These are phyloP conservation scores for Calliphora vomitoria DNA, from an alignment of 2,888 invertebrate genomes.

Conservation along the genomic window DNA sequence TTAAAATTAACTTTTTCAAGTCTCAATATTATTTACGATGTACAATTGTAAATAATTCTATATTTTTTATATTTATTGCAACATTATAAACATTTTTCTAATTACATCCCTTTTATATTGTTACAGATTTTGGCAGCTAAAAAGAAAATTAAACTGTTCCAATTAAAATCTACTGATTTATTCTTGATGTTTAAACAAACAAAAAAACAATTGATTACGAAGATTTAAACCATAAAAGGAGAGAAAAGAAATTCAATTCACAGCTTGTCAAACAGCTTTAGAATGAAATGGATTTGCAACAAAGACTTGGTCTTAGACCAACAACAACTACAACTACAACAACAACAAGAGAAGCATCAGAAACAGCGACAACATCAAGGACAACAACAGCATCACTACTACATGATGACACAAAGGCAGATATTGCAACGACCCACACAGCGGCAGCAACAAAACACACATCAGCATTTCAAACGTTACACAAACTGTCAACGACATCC, in stretches of 20 bases:
- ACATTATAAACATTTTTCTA: neutral
- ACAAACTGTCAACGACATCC: conserved; percentile 77
- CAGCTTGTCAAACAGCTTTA: conserved; percentile 80
- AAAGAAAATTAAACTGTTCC: neutral
- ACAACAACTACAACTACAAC: conserved; percentile 78
- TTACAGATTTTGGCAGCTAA: conserved; percentile 53
- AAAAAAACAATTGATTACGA: neutral
- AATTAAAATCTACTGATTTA: neutral
- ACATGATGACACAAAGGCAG: conserved; percentile 9
- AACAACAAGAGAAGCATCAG: conserved; percentile 65
- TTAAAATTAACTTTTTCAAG: too few species aligned
- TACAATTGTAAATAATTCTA: too few species aligned
- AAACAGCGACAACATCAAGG: conserved; percentile 34
- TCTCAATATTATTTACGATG: too few species aligned
- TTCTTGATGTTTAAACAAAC: neutral
- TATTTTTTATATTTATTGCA: too few species aligned
- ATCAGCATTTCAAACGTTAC: conserved; percentile 19
- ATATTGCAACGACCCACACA: conserved; percentile 48
- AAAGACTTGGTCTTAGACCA: conserved; percentile 82
- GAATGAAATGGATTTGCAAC: conserved; percentile 84
- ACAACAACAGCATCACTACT: conserved; percentile 46
- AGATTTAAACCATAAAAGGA: conserved; percentile 35
- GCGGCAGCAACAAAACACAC: conserved; percentile 6
- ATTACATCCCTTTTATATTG: conserved; percentile 19
- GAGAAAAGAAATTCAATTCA: conserved; percentile 40